Conservation (phyloP, 2,888 invertebrate species). For the Drosophila nr. fundita region DNA sequence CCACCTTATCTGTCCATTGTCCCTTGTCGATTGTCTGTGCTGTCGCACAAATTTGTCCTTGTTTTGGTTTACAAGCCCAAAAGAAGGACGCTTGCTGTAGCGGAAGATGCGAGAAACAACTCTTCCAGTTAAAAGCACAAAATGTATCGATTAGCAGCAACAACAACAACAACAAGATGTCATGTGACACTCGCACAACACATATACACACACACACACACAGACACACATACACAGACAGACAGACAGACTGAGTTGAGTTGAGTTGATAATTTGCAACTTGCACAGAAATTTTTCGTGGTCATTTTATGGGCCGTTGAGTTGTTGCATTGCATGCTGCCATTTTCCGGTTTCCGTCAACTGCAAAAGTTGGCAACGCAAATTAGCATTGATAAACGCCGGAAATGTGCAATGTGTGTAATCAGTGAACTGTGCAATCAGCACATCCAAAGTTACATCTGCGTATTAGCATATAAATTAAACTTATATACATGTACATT, state of each 20-base stretch:
- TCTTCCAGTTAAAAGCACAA: slow-evolving; percentile 48
- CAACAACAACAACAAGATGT: slow-evolving; percentile 26
- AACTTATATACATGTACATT: neutral
- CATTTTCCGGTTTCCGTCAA: slow-evolving; percentile 43
- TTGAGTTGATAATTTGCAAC: neutral
- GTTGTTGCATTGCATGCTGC: slow-evolving; percentile 25
- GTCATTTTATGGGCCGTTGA: slow-evolving; percentile 13
- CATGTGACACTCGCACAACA: slow-evolving; percentile 28
- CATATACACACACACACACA: neutral
- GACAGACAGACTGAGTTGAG: neutral
- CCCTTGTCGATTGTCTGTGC: slow-evolving; percentile 31
- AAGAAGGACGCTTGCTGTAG: slow-evolving; percentile 15
- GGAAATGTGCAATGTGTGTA: slow-evolving; percentile 52
- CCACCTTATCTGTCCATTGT: slow-evolving; percentile 8
- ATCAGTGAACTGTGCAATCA: slow-evolving; percentile 17
- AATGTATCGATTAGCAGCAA: slow-evolving; percentile 56
- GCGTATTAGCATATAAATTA: neutral
- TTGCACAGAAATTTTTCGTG: slow-evolving; percentile 5
- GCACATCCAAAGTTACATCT: neutral
- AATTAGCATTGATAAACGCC: slow-evolving; percentile 61
- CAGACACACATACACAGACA: neutral
- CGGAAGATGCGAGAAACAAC: slow-evolving; percentile 7
- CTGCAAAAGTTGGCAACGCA: slow-evolving; percentile 59
- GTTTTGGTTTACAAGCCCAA: slow-evolving; percentile 73
- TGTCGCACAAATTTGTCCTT: slow-evolving; percentile 70